Conservation (phyloP, 2,888 invertebrate genomes). For the Chymomyza amoena region DNA sequence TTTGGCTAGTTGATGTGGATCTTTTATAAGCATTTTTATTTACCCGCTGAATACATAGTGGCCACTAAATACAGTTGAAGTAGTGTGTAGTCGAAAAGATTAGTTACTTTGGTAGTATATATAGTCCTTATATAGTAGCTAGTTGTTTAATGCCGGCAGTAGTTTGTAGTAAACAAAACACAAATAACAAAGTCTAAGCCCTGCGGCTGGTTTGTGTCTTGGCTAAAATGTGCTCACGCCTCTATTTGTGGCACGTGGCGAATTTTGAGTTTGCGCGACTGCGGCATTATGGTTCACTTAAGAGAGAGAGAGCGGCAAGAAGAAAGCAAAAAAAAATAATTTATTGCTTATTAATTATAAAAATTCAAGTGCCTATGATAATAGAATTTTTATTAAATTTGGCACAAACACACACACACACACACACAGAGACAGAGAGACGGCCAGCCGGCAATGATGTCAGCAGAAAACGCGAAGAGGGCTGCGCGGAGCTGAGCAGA, state of each 20-base stretch:
- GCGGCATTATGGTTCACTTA: not conserved
- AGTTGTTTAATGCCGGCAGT: slow-evolving; percentile 9
- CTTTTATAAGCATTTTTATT: slow-evolving; percentile 48
- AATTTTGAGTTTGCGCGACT: not conserved
- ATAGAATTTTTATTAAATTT: slow-evolving; percentile 25
- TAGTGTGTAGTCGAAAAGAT: not conserved
- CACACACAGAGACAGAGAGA: slow-evolving; percentile 5
- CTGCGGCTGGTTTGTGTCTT: not conserved
- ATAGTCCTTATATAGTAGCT: slow-evolving; percentile 6
- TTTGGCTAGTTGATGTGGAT: slow-evolving; percentile 13
- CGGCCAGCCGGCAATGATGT: slow-evolving; percentile 48
- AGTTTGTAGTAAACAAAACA: not conserved
- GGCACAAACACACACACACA: slow-evolving; percentile 16
- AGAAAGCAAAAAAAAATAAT: slow-evolving; percentile 26
- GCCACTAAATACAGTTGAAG: not conserved
- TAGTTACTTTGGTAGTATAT: not conserved
- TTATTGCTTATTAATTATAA: slow-evolving; percentile 17
- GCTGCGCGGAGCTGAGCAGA: slow-evolving; percentile 36
- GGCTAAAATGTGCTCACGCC: not conserved
- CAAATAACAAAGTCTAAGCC: slow-evolving; percentile 21
- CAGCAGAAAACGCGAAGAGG: slow-evolving; percentile 43
- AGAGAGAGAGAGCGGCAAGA: slow-evolving; percentile 4
- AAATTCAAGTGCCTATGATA: slow-evolving; percentile 34
- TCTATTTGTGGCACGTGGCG: not conserved
- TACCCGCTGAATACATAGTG: slow-evolving; percentile 76